These are phyloP conservation scores for Melikaiella ostensackeni DNA, from an alignment of 2,888 invertebrate species.

Conservation along the genomic window DNA sequence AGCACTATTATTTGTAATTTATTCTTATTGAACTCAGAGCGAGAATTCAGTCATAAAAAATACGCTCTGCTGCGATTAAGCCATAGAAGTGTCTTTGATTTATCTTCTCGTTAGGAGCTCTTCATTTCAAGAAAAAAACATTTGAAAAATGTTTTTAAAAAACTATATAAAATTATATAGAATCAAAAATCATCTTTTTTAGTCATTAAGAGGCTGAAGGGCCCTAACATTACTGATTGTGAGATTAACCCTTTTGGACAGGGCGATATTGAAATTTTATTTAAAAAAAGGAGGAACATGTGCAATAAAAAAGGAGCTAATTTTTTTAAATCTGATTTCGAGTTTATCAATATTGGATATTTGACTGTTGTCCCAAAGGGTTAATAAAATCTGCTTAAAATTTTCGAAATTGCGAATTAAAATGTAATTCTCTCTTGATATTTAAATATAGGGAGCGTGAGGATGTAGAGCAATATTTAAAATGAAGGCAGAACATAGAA, in stretches of 20 bases:
- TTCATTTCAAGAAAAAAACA: slow-evolving; percentile 27
- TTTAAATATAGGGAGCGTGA: slow-evolving; percentile 12
- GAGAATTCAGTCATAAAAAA: slow-evolving; percentile 42
- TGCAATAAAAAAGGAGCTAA: slow-evolving; percentile 10
- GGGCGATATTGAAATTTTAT: not conserved
- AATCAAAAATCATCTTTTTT: slow-evolving; percentile 32
- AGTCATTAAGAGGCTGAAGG: not conserved
- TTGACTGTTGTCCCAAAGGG: not conserved
- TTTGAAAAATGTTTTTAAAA: slow-evolving; percentile 37
- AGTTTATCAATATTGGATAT: not conserved
- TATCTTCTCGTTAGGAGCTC: slow-evolving; percentile 6
- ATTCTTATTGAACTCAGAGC: slow-evolving; percentile 45
- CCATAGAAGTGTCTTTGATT: slow-evolving; percentile 16
- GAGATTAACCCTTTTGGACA: slow-evolving; percentile 11
- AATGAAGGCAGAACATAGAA: slow-evolving; percentile 44
- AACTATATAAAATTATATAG: slow-evolving; percentile 10
- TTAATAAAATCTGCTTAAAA: not conserved
- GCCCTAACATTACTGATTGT: slow-evolving; percentile 6
- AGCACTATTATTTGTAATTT: slow-evolving; percentile 41
- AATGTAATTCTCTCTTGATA: slow-evolving; percentile 29
- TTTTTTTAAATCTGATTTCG: not conserved
- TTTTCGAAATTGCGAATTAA: not conserved
- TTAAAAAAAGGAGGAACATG: not conserved
- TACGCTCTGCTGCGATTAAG: slow-evolving; percentile 25
- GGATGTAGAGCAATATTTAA: slow-evolving; percentile 45